Base-by-base conservation (phyloP, 2,113 vertebrate genomes). In the Microtus richardsoni region DNA sequence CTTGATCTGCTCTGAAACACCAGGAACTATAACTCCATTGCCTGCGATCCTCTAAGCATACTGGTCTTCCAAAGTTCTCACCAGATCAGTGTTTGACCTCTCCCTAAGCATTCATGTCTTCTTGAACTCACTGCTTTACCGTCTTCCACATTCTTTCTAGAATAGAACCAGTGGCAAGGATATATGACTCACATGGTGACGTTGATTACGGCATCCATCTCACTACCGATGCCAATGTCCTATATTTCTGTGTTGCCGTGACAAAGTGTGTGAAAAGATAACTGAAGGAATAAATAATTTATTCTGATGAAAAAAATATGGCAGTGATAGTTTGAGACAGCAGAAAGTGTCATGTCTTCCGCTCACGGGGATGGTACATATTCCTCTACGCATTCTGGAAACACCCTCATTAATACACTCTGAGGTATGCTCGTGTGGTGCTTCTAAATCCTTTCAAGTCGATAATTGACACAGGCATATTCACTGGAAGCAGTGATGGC, bases 291-390 rank as follows among this genome's bases (percentile, higher is more conserved):
- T 60, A 66, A 66, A 33, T 62, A 30, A 21, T 11, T 33, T 66
- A 22, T 85, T 84, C 47, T 30, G 9, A 2, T 11, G 22, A 47
- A 26, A 26, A 60, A 9, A 41, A 9, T 21, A 28, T 36, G n/a
- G 28, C 30, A 47, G 7, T 17, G 19, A 33, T 3, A 30, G 9
- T 9, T 47, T 66, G 41, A 66, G 64, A 44, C 17, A 33, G 49
- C 28, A 19, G 8, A 21, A 24, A 3, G 22, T 11, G 47, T 9
- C 3, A 3, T 7, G 1, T 36, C 6, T 68, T 9, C 47, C 17
- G 16, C 21, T 6, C 21, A n/a, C 26, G 1, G 0, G 2, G 2
- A 26, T 87, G 33, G 1, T 5, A 4, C 6, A 39, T 28, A 54
- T 54, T 54, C 33, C 13, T 39, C 66, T 36, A 44, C 17, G 2